Percentiles rank a stretch among this genome's conserved stretches.
Conservation (phyloP, 2,888 invertebrate species). For the Patella caerulea region DNA sequence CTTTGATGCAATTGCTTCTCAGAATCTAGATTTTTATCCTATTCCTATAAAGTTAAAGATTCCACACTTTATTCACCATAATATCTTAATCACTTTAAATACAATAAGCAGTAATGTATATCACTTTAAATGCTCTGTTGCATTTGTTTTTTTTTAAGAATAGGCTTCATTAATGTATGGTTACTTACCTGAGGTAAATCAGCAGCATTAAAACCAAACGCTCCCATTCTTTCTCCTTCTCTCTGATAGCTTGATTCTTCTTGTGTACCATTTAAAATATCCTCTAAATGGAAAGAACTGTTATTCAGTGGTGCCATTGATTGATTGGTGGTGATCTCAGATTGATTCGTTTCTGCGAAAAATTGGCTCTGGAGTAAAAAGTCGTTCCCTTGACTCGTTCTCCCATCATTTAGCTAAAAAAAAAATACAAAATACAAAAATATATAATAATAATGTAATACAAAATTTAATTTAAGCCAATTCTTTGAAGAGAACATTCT, state of each 20-base stretch:
- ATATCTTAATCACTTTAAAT: no score
- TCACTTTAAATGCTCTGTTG: no score
- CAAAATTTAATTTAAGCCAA: no score
- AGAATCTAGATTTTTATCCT: no score
- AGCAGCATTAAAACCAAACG: slow-evolving; percentile 50
- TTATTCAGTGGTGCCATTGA: slow-evolving; percentile 20
- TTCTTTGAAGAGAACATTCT: no score
- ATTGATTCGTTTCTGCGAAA: slow-evolving; percentile 35
- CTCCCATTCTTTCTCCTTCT: slow-evolving; percentile 46
- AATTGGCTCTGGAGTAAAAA: slow-evolving; percentile 38
- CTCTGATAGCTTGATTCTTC: not conserved
- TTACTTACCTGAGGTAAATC: slow-evolving; percentile 34
- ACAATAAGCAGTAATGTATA: no score
- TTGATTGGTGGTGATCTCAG: not conserved
- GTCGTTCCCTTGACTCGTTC: slow-evolving; percentile 21
- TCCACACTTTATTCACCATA: no score
- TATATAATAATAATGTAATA: no score
- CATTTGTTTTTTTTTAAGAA: not conserved
- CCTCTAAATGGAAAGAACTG: slow-evolving; percentile 35
- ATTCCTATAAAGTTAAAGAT: no score
- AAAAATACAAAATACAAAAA: no score
- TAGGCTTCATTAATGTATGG: not conserved
- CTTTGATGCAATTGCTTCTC: no score
- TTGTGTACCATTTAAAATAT: slow-evolving; percentile 20
- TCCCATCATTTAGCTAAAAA: not conserved